Evolutionary conservation across 2,797 vertebrate species (phyloP).

Genomic region (Orientallactaga sibirica): DNA sequence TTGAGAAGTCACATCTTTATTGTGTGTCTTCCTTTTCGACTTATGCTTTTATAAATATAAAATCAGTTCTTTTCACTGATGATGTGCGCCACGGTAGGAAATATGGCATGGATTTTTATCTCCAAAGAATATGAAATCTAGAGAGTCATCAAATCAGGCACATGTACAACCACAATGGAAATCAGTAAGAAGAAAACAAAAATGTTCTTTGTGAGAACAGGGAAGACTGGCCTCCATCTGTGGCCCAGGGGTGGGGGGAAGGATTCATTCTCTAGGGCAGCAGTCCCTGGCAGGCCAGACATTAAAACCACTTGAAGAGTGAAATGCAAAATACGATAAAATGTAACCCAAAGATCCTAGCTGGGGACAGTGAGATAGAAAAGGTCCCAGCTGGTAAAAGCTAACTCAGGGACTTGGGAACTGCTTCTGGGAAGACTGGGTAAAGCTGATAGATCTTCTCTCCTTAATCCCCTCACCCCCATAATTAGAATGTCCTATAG

Average conservation of each 20-base stretch:
- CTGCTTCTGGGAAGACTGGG: background rate
- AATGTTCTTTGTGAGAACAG: background rate
- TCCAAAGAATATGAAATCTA: background rate
- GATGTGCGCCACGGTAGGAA: background rate
- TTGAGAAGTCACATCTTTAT: constrained; percentile 36
- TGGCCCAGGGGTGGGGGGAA: background rate
- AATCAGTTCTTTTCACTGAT: background rate
- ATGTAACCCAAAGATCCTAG: background rate
- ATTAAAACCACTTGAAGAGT: background rate
- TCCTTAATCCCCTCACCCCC: background rate
- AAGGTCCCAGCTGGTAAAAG: background rate
- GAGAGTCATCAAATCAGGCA: background rate
- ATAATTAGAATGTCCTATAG: background rate
- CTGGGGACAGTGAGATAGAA: background rate
- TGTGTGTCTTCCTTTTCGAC: background rate
- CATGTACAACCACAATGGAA: background rate
- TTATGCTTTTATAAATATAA: background rate
- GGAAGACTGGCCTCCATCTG: background rate
- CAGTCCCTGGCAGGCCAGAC: background rate
- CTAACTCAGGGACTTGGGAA: background rate
- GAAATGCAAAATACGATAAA: background rate
- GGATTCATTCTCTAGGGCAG: background rate
- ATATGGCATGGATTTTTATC: background rate
- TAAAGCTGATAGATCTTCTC: background rate
- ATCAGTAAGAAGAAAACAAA: background rate